Base-by-base conservation (phyloP, 2,113 vertebrate species). In the Hemibagrus wyckioides region DNA sequence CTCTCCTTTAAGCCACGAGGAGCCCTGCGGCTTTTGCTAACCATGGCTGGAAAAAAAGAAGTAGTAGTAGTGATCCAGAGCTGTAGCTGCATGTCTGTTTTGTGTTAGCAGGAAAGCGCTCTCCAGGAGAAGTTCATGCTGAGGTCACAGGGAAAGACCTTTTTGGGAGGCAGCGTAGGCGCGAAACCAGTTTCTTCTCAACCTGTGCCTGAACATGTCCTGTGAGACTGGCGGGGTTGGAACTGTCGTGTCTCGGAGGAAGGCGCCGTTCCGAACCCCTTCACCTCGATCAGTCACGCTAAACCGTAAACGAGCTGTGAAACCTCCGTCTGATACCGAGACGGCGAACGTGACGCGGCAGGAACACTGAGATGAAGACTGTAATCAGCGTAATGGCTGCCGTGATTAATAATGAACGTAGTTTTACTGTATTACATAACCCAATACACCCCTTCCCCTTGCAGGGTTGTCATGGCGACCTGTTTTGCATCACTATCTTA, bases 71-170 rank as follows among this genome's bases (percentile, higher is more conserved):
- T 52, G 82, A 83, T 69, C 61, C 41, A 11, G 28, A 67, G 11
- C 14, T 67, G 61, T 23, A 50, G 82, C 52, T 50, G 15, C 7
- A 44, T 28, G 82, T 13, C 61, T 67, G 82, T 33, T 69, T 52
- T 71, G 48, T 73, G 30, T 84, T 63, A 25, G 44, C 63, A 5
- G 17, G 23, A 1, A 52, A 21, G 41, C 14, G 28, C 25, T 69
- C 61, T 65, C 10, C 17, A 33, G n/a, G 82, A 84, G 33, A 41
- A 56, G 83, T 75, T 85, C 54, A 21, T 19, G 25, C 33, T 15
- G 41, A 48, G 54, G 69, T 57, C 67, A 85, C 50, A 85, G 83
- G 83, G 69, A 56, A 71, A 75, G 69, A 85, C 54, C 83, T 75
- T 30, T 85, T 11, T 5, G 54, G 36, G 21, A 73, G 9, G 8